phyloP scores from a whole-genome alignment of 2,888 invertebrate genomes.

The Bimastos eiseni region DNA sequence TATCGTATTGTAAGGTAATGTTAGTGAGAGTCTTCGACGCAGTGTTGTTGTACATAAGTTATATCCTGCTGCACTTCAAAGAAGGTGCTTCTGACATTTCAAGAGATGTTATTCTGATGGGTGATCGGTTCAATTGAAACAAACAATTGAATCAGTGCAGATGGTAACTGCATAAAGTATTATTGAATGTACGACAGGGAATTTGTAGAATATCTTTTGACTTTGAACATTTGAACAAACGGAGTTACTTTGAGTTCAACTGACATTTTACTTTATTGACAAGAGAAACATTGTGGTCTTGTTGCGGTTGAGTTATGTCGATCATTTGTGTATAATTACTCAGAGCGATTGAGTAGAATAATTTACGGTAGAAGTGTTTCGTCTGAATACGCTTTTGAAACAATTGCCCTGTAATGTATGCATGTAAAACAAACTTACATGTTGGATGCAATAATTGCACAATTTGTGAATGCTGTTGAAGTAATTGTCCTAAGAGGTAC shows the following conservation, averaged over 20 bases:
- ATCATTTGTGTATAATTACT: not conserved
- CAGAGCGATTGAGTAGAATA: not conserved
- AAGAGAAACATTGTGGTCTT: not conserved
- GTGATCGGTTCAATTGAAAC: too few relatives aligned
- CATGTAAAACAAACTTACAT: not conserved
- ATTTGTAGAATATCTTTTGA: not conserved
- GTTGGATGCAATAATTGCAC: too few relatives aligned
- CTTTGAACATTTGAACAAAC: not conserved
- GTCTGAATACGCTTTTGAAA: not conserved
- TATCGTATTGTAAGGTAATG: not conserved
- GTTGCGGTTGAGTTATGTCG: not conserved
- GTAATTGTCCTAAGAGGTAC: too few relatives aligned
- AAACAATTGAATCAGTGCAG: not conserved
- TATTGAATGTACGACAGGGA: not conserved
- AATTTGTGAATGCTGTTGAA: too few relatives aligned
- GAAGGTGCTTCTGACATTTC: not conserved
- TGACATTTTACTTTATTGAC: not conserved
- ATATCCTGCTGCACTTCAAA: not conserved
- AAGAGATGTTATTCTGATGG: not conserved
- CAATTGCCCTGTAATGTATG: not conserved
- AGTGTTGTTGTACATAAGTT: not conserved
- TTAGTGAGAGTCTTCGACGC: not conserved
- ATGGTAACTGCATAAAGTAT: not conserved
- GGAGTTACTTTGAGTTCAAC: not conserved
- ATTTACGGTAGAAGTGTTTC: not conserved